Evolutionary conservation across 2,113 vertebrate species (phyloP).

Genomic region (Muntiacus reevesi): DNA sequence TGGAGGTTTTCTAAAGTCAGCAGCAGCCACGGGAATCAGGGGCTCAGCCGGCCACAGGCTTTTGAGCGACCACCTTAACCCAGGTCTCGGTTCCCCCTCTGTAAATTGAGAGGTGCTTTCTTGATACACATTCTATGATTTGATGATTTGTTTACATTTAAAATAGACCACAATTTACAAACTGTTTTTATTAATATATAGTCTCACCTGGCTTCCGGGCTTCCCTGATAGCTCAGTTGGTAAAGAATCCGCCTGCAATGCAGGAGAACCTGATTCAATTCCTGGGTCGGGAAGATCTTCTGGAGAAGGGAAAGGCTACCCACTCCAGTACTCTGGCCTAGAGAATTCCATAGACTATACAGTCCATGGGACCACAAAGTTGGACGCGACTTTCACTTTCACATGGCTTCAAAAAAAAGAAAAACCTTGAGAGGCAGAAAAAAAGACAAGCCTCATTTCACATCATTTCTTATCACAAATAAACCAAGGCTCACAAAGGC

Average conservation of each 20-base stretch:
- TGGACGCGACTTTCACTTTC: background rate
- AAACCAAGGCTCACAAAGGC: background rate
- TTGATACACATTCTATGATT: background rate
- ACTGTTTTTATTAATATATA: background rate
- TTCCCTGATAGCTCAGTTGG: background rate
- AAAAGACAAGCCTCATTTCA: background rate
- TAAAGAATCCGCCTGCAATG: background rate
- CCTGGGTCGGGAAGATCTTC: background rate
- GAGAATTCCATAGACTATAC: background rate
- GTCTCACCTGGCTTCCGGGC: background rate
- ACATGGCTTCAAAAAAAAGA: background rate
- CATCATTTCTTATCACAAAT: background rate
- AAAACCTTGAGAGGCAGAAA: background rate
- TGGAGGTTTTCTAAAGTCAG: background rate
- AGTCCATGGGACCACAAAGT: background rate
- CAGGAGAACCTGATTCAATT: background rate
- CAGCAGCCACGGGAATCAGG: background rate
- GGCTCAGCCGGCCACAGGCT: rapidly evolving
- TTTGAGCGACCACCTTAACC: background rate
- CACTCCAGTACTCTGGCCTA: background rate
- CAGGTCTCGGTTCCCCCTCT: background rate
- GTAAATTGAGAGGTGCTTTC: background rate
- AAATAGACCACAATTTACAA: background rate
- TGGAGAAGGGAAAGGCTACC: background rate
- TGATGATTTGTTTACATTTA: background rate